phyloP scores from a whole-genome alignment of 2,797 vertebrate species.

The Paguma larvata region DNA sequence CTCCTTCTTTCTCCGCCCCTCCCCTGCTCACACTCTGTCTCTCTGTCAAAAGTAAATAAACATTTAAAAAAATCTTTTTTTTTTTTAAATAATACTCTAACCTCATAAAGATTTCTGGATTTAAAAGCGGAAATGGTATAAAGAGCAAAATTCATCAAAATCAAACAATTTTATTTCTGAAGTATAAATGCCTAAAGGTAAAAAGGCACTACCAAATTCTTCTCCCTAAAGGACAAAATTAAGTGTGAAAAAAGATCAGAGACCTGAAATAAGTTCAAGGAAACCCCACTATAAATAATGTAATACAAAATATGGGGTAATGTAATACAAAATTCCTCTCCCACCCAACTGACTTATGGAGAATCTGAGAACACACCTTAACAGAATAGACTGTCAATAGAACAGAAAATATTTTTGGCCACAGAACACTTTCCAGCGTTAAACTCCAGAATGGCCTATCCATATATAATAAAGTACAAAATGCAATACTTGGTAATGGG shows the following conservation, averaged over 20 bases:
- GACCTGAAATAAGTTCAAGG: slow-evolving; percentile 3
- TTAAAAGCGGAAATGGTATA: slow-evolving; percentile 35
- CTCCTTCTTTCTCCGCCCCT: too few species aligned
- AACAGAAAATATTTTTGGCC: slow-evolving; percentile 30
- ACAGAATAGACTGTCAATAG: slow-evolving; percentile 20
- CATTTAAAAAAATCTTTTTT: too few species aligned
- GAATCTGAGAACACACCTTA: slow-evolving; percentile 22
- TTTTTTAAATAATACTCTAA: not conserved
- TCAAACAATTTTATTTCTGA: slow-evolving; percentile 33
- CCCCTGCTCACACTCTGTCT: too few species aligned
- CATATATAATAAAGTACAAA: not conserved
- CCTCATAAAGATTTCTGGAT: slow-evolving; percentile 8
- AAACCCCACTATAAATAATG: slow-evolving; percentile 42
- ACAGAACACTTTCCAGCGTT: slow-evolving; percentile 30
- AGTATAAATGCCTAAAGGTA: slow-evolving; percentile 22
- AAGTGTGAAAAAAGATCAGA: not conserved
- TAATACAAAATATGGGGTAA: not conserved
- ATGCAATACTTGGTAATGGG: not conserved
- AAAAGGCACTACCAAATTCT: slow-evolving; percentile 17
- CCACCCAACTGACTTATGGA: not conserved
- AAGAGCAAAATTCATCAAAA: slow-evolving; percentile 34
- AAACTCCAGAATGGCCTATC: not conserved
- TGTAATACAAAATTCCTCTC: not conserved
- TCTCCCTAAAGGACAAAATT: slow-evolving; percentile 42
- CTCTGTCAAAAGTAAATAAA: too few species aligned